A percentile compares a stretch with the other conserved stretches of the same genome.
phyloP scores from a whole-genome alignment of 2,113 vertebrate species.

The Propithecus coquereli region DNA sequence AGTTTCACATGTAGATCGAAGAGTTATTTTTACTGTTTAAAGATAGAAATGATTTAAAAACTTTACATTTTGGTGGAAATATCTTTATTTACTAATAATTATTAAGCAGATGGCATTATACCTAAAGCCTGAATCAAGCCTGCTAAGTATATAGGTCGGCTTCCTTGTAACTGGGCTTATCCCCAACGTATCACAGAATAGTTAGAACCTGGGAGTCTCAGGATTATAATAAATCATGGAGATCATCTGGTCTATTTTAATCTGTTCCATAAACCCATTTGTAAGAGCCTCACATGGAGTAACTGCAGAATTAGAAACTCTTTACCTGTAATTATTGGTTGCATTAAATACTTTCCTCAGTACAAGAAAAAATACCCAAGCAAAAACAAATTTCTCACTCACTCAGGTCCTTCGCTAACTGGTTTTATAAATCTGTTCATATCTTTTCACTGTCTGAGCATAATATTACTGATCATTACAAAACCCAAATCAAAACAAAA shows the following conservation, averaged over 20 bases:
- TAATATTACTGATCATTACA: not conserved
- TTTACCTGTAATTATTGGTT: not conserved
- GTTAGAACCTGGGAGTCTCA: not conserved
- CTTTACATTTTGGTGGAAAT: not conserved
- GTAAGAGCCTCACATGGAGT: not conserved
- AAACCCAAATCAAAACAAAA: not conserved
- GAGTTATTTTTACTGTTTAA: not conserved
- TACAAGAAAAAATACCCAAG: not conserved
- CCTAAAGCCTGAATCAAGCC: not conserved
- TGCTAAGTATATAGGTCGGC: not conserved
- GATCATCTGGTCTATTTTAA: not conserved
- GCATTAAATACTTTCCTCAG: not conserved
- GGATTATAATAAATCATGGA: not conserved
- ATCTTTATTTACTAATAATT: not conserved
- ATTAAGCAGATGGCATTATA: not conserved
- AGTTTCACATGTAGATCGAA: not conserved
- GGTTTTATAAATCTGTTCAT: not conserved
- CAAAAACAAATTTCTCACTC: not conserved
- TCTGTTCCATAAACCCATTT: not conserved
- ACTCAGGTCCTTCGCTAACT: not conserved
- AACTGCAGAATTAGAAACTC: not conserved
- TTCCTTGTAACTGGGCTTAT: not conserved
- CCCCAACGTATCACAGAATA: fast-evolving
- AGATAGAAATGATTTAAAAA: not conserved
- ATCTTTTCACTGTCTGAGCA: not conserved